Evolutionary conservation across 2,113 vertebrate species (phyloP).

Genomic region (Nycticryphes semicollaris): DNA sequence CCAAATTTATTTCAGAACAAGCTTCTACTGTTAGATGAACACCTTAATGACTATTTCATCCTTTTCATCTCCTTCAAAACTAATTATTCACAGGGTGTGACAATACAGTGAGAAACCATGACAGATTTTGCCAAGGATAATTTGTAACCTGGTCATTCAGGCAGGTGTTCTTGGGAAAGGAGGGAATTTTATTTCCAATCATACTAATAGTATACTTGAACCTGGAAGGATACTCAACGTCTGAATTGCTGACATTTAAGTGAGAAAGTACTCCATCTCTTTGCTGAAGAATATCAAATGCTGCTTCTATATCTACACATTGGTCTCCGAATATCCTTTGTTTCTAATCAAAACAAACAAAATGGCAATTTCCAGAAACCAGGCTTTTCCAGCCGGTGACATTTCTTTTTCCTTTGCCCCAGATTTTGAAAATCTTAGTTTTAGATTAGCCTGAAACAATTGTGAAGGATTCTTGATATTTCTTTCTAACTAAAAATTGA

Average conservation of each 20-base stretch:
- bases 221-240: not conserved
- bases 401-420: not conserved
- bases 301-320: not conserved
- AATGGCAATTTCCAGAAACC: not conserved
- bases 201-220: not conserved
- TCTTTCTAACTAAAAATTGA: not conserved
- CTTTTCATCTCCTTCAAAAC: constrained; percentile 1
- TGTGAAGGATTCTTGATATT: not conserved
- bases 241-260: not conserved
- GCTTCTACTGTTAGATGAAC: not conserved
- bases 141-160: constrained; percentile 1
- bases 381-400: not conserved
- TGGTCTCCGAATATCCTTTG: not conserved
- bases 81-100: constrained; percentile 14
- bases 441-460: not conserved
- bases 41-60: not conserved
- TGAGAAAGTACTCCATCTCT: not conserved
- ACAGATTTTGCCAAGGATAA: not conserved
- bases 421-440: not conserved
- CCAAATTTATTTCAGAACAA: not conserved
- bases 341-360: not conserved
- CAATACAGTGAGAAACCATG: not conserved
- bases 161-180: not conserved
- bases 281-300: not conserved
- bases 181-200: not conserved